A percentile compares a stretch with the other conserved stretches of the same genome.
phyloP scores from a whole-genome alignment of 2,797 vertebrate species.

The Heteromormyrus szaboi region DNA sequence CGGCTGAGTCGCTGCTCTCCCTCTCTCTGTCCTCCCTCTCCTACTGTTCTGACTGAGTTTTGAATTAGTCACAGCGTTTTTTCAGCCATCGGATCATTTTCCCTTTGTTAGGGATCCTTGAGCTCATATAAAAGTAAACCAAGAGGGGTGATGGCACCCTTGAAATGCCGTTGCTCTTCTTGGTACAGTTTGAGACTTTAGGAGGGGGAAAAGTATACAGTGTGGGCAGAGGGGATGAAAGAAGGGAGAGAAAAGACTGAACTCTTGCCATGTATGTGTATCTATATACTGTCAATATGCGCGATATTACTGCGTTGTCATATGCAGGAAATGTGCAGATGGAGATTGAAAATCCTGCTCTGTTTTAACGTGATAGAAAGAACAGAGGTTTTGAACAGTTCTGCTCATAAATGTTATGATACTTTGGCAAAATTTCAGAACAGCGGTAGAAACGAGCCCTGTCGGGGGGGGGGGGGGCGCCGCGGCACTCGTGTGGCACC shows the following conservation, averaged over 20 bases:
- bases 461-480: background rate
- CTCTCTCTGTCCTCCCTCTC: conserved; percentile 17
- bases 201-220: background rate
- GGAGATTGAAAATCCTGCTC: background rate
- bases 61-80: conserved; percentile 32
- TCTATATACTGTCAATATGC: background rate
- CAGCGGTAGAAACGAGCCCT: background rate
- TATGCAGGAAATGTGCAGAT: background rate
- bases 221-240: background rate
- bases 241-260: background rate
- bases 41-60: conserved; percentile 36
- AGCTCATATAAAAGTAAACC: conserved; percentile 25
- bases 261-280: background rate
- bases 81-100: conserved; percentile 22
- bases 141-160: background rate
- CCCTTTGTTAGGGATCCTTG: conserved; percentile 28
- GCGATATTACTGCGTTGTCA: background rate
- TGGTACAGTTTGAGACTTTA: background rate
- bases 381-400: background rate
- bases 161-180: background rate
- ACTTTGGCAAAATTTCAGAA: background rate
- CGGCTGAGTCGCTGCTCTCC: conserved; percentile 36
- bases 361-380: background rate
- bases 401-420: background rate
- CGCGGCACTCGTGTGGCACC: background rate